Base-by-base conservation (phyloP, 2,113 vertebrate genomes). In the Callospermophilus lateralis region DNA sequence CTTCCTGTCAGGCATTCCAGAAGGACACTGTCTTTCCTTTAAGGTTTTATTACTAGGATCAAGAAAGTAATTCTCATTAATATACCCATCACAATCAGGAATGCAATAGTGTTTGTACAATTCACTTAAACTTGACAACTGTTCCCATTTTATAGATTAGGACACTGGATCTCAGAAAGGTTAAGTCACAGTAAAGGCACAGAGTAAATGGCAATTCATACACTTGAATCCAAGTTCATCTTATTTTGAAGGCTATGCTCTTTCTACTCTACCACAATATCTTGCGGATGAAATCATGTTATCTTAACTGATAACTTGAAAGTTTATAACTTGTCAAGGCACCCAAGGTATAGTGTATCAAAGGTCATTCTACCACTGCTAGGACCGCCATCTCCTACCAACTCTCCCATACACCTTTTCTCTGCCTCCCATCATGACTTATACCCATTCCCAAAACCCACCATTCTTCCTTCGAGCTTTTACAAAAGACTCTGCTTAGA, bases 61-160 rank as follows among this genome's bases (percentile, higher is more conserved):
- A 89, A 93, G 68, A 84, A 48, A 93, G 13, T 42, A 84, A 65
- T 77, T 86, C 70, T 86, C 63, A 26, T 28, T 58, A 81, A 80
- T 16, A 63, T 84, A 42, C 34, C 90, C 88, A 94, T 51, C 51
- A 94, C 34, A 85, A 42, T 53, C 78, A 87, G 26, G 16, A 53
- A 9, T 94, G n/a, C 84, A 93, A 89, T 1, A 73, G 34, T 8
- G 8, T 77, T 26, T 68, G 70, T 17, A 48, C 81, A 67, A 55
- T 96, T 76, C 45, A 94, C 67, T 83, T 73, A 93, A 93, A 92
- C 19, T 89, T 81, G 53, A 91, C 79, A 65, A 48, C 6, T n/a
- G 39, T 63, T 28, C 28, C 51, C 20, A 89, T 92, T 76, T 72
- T 61, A 85, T 6, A 91, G 73, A 77, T 61, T 70, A 88, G 53